Evolutionary conservation across 2,888 invertebrate genomes (phyloP).

Genomic region (Lagria hirta): DNA sequence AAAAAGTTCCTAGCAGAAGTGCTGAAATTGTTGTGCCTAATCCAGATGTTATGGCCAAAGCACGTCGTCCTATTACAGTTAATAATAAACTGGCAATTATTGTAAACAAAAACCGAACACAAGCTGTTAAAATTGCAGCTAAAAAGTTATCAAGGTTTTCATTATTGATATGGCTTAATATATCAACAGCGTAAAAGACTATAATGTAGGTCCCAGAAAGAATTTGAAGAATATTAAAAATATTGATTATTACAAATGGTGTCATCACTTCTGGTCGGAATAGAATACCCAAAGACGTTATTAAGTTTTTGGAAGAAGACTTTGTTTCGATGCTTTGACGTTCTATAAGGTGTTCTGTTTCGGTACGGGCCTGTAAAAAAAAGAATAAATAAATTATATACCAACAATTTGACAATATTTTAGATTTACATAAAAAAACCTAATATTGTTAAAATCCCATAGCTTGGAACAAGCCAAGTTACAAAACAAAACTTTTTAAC

Average conservation of each 20-base stretch:
- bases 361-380: conserved; percentile 59
- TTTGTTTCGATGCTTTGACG: conserved; percentile 62
- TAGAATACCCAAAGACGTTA: conserved; percentile 51
- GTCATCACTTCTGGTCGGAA: conserved; percentile 67
- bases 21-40: conserved; percentile 67
- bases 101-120: conserved; percentile 66
- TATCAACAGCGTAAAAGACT: conserved; percentile 77
- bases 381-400: conserved; percentile 4
- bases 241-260: conserved; percentile 71
- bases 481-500: no score
- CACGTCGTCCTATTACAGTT: conserved; percentile 64
- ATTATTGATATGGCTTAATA: conserved; percentile 60
- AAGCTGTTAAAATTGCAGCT: conserved; percentile 71
- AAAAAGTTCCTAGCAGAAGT: conserved; percentile 59
- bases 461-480: no score
- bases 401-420: neutral
- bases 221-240: conserved; percentile 72
- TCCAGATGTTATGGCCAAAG: conserved; percentile 67
- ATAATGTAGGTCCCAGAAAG: conserved; percentile 75
- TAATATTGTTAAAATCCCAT: no score
- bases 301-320: conserved; percentile 24
- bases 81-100: conserved; percentile 67
- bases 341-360: conserved; percentile 64
- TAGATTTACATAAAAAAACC: conserved; percentile 3
- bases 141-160: conserved; percentile 54